Base-by-base conservation (phyloP, 2,797 vertebrate genomes). In the Rousettus madagascariensis region DNA sequence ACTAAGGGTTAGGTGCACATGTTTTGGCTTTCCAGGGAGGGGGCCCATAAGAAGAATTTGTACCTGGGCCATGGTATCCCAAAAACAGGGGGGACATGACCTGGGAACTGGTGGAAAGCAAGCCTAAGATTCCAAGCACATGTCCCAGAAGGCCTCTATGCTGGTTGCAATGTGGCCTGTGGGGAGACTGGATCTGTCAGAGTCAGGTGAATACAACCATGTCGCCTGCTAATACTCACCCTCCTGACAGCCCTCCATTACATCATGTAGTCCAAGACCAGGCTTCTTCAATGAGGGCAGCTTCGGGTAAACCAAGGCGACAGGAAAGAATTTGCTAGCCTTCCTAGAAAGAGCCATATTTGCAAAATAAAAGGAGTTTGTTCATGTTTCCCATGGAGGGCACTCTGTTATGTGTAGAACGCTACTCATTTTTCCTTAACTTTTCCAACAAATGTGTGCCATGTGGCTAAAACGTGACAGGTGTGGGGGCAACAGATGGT, bases 51-150 rank as follows among this genome's bases (percentile, higher is more conserved):
- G 10, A 78, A 22, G 46, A 33, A 13, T 2, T 57, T 36, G 55
- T 28, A 74, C 28, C 7, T 13, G n/a, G 19, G 8, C 12, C 13
- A 72, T 2, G 1, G 5, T 38, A 13, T 65, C n/a, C 66, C 33
- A 22, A 2, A 68, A 33, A 3, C 5, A 13, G 4, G 19, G 26
- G 38, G 16, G 16, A 49, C 49, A 2, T 1, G n/a, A 6, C 0
- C 68, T 72, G 33, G 24, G 2, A 5, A 36, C 5, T 4, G 30
- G 6, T 2, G 0, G 30, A 3, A 3, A 30, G 38, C 13, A n/a
- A 16, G 8, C n/a, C 28, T 16, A 49, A 49, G 49, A 49, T 49
- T 16, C 49, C 49, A 49, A 49, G 49, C 51, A 20, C 69, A 49
- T 30, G 12, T 8, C 6, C 33, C 0, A 1, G 36, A 10, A 30